phyloP scores from a whole-genome alignment of 1,140 invertebrate genomes.

The Eumaeus atala region DNA sequence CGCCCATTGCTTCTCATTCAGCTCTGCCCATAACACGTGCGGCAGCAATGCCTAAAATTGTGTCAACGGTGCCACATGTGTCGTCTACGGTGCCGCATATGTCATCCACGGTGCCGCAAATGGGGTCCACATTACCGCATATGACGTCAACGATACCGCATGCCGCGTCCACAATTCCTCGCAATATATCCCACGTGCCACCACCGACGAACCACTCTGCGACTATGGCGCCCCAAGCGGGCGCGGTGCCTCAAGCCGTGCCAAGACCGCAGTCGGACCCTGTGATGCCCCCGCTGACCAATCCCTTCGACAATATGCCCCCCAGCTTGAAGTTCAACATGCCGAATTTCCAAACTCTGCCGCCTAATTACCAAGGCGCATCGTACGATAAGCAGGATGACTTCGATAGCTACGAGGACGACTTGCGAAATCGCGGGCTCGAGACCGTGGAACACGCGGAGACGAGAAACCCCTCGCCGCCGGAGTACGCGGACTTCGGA shows the following conservation, averaged over 20 bases:
- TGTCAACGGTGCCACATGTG: not conserved
- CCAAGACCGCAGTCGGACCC: slow-evolving; percentile 26
- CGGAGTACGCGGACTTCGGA: slow-evolving; percentile 35
- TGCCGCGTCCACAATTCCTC: not conserved
- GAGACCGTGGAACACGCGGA: slow-evolving; percentile 21
- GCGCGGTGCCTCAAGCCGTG: not conserved
- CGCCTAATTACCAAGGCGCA: slow-evolving; percentile 11
- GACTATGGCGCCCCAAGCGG: not conserved
- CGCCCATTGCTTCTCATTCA: not conserved
- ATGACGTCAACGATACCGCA: not conserved
- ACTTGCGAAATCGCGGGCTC: slow-evolving; percentile 31
- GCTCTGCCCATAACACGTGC: not conserved
- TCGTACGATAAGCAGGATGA: slow-evolving; percentile 34
- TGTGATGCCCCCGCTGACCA: slow-evolving; percentile 31
- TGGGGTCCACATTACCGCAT: not conserved
- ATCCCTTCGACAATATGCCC: slow-evolving; percentile 60
- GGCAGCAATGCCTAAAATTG: not conserved
- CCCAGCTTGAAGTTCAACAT: slow-evolving; percentile 42
- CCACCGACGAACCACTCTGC: not conserved
- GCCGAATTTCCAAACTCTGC: slow-evolving; percentile 21
- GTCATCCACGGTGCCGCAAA: not conserved
- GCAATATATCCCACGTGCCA: not conserved
- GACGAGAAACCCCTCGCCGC: slow-evolving; percentile 28
- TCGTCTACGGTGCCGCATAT: not conserved
- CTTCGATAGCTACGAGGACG: slow-evolving; percentile 33